Evolutionary conservation across 1,140 invertebrate species (phyloP), one percentile per base, ranked within the genome.

Genomic region (Hylyphantes graminicola): DNA sequence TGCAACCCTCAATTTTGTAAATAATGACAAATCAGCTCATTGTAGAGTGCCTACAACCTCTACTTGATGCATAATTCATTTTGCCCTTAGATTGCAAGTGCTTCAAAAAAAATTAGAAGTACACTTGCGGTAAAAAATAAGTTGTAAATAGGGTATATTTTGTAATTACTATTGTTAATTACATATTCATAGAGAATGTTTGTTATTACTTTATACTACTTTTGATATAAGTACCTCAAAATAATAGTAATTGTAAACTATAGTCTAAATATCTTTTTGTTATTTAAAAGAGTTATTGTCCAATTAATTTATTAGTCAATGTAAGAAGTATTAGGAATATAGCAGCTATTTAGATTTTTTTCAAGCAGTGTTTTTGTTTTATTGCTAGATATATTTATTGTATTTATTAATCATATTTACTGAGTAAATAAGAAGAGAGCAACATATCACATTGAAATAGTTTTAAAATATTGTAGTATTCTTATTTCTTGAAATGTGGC

Each of bases 201-300:
- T 80, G 65, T 80, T 80, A 80, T 80, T 80, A 65, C 64, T 80
- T 80, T 80, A 53, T 80, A 80, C 65, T 65, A 80, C 77, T 80
- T 80, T 80, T 80, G 70, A 70, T 70, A 70, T 54, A 61, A 76
- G 65, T 50, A 78, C 67, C 61, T 15, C 17, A 59, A 64, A 70
- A 70, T 55, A 53, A 48, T 53, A 54, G 64, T 13, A 55, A 57
- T 21, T 70, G 17, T 53, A 19, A 67, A 48, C 53, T 54, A 57
- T 64, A 57, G 61, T 55, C 35, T 55, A 70, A 48, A 70, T 70
- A 50, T 19, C 61, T 63, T 65, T 80, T 35, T 80, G 77, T 80
- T 80, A 80, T 80, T 80, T 80, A 80, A 80, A 51, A 57, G 17
- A 64, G 63, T 78, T 80, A 55, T 67, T 68, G 77, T 80, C 77